Evolutionary conservation across 1,140 invertebrate genomes (phyloP).

Genomic region (Globodera rostochiensis): DNA sequence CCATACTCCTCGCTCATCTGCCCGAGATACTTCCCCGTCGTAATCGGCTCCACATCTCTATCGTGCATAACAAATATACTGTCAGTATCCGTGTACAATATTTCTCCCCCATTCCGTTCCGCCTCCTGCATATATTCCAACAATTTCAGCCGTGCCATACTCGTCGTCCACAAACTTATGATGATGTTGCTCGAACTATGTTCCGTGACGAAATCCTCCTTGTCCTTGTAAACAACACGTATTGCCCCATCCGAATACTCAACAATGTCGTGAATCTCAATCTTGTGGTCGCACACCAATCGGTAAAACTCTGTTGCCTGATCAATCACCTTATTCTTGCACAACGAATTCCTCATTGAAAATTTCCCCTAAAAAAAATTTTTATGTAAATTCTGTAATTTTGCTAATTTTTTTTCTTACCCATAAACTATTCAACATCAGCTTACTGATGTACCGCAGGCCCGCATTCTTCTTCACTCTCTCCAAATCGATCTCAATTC

Average conservation of each 20-base stretch:
- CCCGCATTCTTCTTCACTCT: not conserved
- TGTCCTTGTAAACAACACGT: no score
- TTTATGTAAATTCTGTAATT: no score
- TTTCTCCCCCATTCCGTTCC: not conserved
- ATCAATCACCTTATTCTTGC: not conserved
- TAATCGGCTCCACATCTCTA: not conserved
- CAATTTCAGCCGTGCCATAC: not conserved
- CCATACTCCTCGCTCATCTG: no score
- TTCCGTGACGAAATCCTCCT: no score
- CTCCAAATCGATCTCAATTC: no score
- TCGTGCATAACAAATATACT: no score
- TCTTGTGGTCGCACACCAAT: not conserved
- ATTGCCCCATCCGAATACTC: not conserved
- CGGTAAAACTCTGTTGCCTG: not conserved
- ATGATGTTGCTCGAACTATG: not conserved
- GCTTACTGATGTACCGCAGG: not conserved
- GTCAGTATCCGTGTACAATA: no score
- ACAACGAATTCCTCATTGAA: constrained; percentile 1
- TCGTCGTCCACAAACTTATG: not conserved
- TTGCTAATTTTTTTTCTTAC: not conserved
- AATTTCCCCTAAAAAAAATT: not conserved
- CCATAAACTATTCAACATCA: no score
- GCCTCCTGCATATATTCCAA: not conserved
- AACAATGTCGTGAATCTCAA: constrained; percentile 3
- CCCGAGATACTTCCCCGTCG: not conserved